A percentile compares a stretch with the other conserved stretches of the same genome.
Conservation (phyloP, 1,140 invertebrate species). For the Muscidifurax raptorellus region DNA sequence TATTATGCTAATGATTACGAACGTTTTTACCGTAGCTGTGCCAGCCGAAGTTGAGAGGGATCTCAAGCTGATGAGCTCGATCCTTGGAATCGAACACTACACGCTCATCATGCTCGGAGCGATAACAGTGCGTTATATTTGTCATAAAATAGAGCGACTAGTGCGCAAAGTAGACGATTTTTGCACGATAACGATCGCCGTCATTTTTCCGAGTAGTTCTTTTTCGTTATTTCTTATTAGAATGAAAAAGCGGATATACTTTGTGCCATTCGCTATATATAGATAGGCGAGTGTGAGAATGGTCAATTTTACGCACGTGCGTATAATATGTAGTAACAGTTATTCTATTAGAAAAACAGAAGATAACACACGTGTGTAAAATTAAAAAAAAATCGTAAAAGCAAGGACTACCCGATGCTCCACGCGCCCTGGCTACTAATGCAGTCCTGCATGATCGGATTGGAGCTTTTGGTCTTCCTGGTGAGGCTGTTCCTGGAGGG, state of each 20-base stretch:
- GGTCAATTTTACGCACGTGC: no score
- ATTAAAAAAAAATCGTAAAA: not conserved
- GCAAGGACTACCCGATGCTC: slow-evolving; percentile 70
- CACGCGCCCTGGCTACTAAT: slow-evolving; percentile 72
- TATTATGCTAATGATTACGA: not conserved
- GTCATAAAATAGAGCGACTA: not conserved
- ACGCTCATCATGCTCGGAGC: slow-evolving; percentile 70
- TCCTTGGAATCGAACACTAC: slow-evolving; percentile 72
- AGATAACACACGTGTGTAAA: not conserved
- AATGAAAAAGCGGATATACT: no score
- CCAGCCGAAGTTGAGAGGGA: slow-evolving; percentile 67
- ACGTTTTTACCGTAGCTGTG: slow-evolving; percentile 54
- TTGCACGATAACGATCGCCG: no score
- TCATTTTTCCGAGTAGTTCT: no score
- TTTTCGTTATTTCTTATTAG: no score
- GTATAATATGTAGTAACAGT: no score
- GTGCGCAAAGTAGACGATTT: no score
- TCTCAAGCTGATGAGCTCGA: slow-evolving; percentile 71
- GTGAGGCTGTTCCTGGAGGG: slow-evolving; percentile 68
- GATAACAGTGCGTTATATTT: slow-evolving; percentile 63
- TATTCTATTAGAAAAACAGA: no score
- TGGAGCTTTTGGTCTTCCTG: slow-evolving; percentile 70
- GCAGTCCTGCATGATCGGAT: slow-evolving; percentile 70
- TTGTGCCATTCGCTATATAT: no score
- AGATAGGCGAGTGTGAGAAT: no score